Base-by-base conservation (phyloP, 2,797 vertebrate genomes). In the Erethizon dorsatum region DNA sequence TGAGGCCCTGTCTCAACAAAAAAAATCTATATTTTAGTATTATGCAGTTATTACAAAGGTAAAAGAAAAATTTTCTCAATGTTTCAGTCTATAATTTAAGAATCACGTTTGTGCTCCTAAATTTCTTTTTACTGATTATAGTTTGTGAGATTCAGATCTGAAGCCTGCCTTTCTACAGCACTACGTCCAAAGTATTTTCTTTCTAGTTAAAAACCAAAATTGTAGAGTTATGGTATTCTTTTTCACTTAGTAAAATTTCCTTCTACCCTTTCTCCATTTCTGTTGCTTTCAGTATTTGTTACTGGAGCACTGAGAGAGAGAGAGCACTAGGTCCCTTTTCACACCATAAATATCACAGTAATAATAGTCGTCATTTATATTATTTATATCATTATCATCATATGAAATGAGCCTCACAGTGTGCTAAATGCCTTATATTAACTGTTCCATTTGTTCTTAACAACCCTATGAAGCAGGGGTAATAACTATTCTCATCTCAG, bases 71-170 rank as follows among this genome's bases (percentile, higher is more conserved):
- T 54, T 59, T 93, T 83, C 26, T 83, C 61, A 26, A 5, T n/a
- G 47, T 88, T 91, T 63, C 82, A 59, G 37, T 82, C 11, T 82
- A n/a, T 59, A 82, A 63, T 6, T 88, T 59, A 91, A 92, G 61
- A 90, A 91, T 92, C 37, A 5, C 63, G 33, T 83, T 83, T 73
- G 9, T 87, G 47, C 52, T 80, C 37, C 59, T 92, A 77, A 47
- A 83, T 77, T 57, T 95, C 83, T 83, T 90, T 84, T 52, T 94
- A 95, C 82, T 59, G 59, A 67, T 73, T 82, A 41, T 41, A 75
- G 75, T 63, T 93, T 47, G 41, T 50, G 8, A 59, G 26, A 78
- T 65, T 90, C 85, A 63, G 56, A 75, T 85, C 5, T 41, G 80
- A 86, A 71, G 47, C 8, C 67, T 82, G 8, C 41, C 28, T 93